Percentiles rank a stretch among this genome's conserved stretches.
phyloP scores from a whole-genome alignment of 2,888 invertebrate species.

The Melanophora roralis region DNA sequence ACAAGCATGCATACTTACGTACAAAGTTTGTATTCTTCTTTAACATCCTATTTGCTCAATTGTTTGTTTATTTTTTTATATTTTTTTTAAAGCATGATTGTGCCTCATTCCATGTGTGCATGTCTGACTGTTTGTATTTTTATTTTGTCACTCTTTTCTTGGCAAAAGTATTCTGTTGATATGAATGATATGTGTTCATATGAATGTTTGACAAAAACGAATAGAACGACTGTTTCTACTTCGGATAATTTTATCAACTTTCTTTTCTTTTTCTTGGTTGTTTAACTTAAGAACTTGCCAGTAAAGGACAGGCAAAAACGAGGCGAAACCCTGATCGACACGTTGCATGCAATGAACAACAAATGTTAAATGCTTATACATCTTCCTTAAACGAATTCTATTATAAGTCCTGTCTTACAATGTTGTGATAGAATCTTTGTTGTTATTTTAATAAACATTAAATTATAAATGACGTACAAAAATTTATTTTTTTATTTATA shows the following conservation, averaged over 20 bases:
- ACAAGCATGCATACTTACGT: not conserved
- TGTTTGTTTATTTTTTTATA: not conserved
- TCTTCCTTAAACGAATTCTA: constrained; percentile 39
- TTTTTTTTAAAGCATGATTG: no score
- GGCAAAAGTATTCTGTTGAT: constrained; percentile 8
- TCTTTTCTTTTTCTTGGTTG: constrained; percentile 12
- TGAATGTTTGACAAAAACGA: no score
- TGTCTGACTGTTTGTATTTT: no score
- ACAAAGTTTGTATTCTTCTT: not conserved
- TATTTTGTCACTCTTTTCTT: not conserved
- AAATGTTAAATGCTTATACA: constrained; percentile 30
- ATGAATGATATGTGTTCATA: no score
- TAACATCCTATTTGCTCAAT: not conserved
- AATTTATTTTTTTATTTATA: not conserved
- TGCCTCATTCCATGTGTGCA: no score
- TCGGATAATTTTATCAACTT: constrained; percentile 47
- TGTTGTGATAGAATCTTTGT: constrained; percentile 41
- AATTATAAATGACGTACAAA: constrained; percentile 11
- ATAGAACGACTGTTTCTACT: constrained; percentile 21
- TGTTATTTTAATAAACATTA: not conserved
- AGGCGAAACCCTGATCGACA: constrained; percentile 33
- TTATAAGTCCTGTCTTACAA: constrained; percentile 22
- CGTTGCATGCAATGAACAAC: constrained; percentile 3
- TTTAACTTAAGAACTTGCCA: constrained; percentile 11
- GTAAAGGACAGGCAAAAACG: not conserved